phyloP scores from a whole-genome alignment of 37 sponge, comb jelly and placozoan genomes.

The Amphimedon queenslandica region DNA sequence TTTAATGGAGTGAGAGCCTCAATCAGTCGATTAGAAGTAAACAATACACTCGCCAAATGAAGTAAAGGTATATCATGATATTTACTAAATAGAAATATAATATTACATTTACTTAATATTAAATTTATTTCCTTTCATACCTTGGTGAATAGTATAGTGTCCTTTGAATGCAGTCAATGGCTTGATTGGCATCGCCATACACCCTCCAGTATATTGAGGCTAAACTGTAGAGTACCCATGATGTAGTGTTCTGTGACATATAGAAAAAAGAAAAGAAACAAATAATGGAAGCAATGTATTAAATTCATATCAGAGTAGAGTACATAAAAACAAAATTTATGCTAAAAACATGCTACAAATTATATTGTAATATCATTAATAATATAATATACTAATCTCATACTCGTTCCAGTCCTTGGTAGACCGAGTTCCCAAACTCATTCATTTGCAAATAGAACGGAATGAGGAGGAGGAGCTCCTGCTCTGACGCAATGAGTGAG shows the following conservation, averaged over 20 bases:
- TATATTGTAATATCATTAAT: too few species aligned
- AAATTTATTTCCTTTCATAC: conserved; percentile 30
- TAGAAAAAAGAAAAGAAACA: background rate
- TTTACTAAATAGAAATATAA: conserved; percentile 5
- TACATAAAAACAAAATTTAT: background rate
- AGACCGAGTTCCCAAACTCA: conserved; percentile 46
- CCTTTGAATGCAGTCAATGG: conserved; percentile 73
- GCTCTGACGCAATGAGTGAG: background rate
- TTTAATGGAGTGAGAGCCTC: conserved; percentile 52
- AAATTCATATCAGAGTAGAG: background rate
- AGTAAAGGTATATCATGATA: conserved; percentile 62
- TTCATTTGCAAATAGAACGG: conserved; percentile 34
- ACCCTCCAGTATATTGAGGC: conserved; percentile 88
- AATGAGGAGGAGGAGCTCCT: conserved; percentile 15
- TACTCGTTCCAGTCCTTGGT: conserved; percentile 53
- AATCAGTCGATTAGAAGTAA: conserved; percentile 35
- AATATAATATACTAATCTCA: background rate
- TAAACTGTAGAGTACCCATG: conserved; percentile 78
- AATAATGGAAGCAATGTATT: background rate
- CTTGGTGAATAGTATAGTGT: conserved; percentile 67
- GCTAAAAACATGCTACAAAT: background rate
- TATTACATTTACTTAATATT: background rate
- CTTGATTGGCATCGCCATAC: conserved; percentile 54
- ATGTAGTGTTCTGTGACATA: conserved; percentile 58
- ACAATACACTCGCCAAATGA: conserved; percentile 72